Evolutionary conservation across 1,140 invertebrate species (phyloP).

Genomic region (Chrysoperla carnea): DNA sequence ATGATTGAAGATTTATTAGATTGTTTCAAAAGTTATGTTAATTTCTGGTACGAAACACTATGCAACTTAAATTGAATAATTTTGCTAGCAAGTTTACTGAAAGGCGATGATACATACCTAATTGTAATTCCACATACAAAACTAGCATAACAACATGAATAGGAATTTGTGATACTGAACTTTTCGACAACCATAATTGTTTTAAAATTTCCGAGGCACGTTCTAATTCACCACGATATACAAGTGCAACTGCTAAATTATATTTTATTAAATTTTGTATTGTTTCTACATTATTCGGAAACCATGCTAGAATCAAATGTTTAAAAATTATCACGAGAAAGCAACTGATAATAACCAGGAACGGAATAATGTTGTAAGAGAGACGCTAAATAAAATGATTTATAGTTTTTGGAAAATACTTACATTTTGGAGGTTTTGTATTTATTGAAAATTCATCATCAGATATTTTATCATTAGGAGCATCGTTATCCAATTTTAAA

Average conservation of each 20-base stretch:
- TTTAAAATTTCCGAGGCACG: constrained; percentile 52
- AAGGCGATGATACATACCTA: constrained; percentile 29
- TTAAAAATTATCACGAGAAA: constrained; percentile 4
- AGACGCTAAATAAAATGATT: constrained; percentile 9
- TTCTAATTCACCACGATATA: constrained; percentile 55
- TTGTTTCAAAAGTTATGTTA: too few relatives aligned
- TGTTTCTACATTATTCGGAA: constrained; percentile 41
- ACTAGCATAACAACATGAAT: constrained; percentile 52
- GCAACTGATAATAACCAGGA: neutral
- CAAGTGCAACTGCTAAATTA: constrained; percentile 61
- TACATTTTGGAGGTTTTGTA: constrained; percentile 21
- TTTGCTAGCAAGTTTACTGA: too few relatives aligned
- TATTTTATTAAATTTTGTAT: constrained; percentile 56
- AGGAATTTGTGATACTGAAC: constrained; percentile 40
- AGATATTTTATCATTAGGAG: constrained; percentile 12
- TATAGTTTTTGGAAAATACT: constrained; percentile 2
- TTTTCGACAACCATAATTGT: constrained; percentile 39
- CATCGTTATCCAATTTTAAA: constrained; percentile 22
- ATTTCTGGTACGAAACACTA: too few relatives aligned
- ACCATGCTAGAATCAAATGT: constrained; percentile 36
- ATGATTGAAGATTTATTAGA: too few relatives aligned
- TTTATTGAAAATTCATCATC: constrained; percentile 20
- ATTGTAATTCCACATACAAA: constrained; percentile 51
- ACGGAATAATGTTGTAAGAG: neutral
- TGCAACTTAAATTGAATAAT: too few relatives aligned